phyloP scores from a whole-genome alignment of 1,140 invertebrate species.

The Ceratina japonica region DNA sequence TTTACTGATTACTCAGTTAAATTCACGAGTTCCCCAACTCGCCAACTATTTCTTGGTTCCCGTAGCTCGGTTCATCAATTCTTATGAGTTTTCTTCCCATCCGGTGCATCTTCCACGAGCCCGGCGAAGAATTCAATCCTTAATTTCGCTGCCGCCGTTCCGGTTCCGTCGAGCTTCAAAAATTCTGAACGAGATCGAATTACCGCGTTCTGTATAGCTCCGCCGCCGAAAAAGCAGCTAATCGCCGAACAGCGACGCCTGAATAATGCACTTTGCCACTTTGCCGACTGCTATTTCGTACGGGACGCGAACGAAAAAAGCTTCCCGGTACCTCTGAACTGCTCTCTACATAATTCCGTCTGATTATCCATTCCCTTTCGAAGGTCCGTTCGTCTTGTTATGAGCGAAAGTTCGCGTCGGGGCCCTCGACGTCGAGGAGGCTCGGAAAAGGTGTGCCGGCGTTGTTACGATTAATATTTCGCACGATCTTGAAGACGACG shows the following conservation, averaged over 20 bases:
- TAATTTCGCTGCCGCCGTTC: not conserved
- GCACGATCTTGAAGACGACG: not conserved
- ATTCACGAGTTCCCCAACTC: constrained; percentile 49
- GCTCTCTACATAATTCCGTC: constrained; percentile 41
- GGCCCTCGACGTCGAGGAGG: constrained; percentile 9
- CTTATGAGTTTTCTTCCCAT: constrained; percentile 42
- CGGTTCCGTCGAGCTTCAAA: not conserved
- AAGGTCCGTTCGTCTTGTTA: constrained; percentile 37
- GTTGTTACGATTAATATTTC: constrained; percentile 43
- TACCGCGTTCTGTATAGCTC: not conserved
- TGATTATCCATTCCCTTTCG: constrained; percentile 52
- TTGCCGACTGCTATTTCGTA: not conserved
- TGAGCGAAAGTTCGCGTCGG: constrained; percentile 24
- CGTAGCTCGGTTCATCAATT: constrained; percentile 43
- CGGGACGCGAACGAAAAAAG: not conserved
- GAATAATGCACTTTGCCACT: not conserved
- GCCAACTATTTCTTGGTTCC: constrained; percentile 28
- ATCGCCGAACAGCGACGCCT: not conserved
- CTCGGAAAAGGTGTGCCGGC: constrained; percentile 6
- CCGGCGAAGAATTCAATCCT: constrained; percentile 13
- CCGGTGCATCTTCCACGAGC: not conserved
- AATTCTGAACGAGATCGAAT: not conserved
- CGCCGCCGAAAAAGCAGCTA: not conserved
- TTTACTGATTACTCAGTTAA: constrained; percentile 57
- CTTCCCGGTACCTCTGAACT: not conserved